Percentiles rank a stretch among this genome's conserved stretches.
phyloP scores from a whole-genome alignment of 2,888 invertebrate genomes.

The Orthonychiurus folsomi region DNA sequence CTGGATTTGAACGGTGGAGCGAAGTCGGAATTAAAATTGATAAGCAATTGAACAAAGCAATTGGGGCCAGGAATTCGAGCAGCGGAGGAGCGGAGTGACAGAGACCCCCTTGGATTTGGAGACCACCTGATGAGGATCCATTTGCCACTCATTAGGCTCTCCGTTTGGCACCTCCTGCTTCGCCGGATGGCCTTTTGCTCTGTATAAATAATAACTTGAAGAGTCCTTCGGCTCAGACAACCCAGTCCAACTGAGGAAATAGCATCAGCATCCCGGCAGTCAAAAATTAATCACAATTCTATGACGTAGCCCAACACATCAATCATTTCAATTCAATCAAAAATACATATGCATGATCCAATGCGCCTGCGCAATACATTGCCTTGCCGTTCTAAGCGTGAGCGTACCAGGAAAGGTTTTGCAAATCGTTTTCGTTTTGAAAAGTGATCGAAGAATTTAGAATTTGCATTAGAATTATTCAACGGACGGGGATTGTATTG shows the following conservation, averaged over 20 bases:
- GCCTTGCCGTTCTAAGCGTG: too few species aligned
- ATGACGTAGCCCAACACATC: not conserved
- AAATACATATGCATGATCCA: not conserved
- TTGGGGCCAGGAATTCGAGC: slow-evolving; percentile 12
- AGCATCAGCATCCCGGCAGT: not conserved
- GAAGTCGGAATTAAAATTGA: too few species aligned
- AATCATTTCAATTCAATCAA: not conserved
- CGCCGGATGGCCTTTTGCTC: too few species aligned
- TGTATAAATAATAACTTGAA: too few species aligned
- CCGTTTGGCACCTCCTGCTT: slow-evolving; percentile 33
- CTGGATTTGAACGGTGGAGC: too few species aligned
- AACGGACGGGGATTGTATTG: too few species aligned
- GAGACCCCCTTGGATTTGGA: slow-evolving; percentile 3
- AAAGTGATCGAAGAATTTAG: too few species aligned
- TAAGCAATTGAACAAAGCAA: too few species aligned
- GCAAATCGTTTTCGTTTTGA: too few species aligned
- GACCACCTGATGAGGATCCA: slow-evolving; percentile 33
- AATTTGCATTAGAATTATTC: too few species aligned
- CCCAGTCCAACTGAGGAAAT: not conserved
- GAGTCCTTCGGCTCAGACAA: not conserved
- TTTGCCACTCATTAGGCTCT: slow-evolving; percentile 39
- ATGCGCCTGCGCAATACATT: too few species aligned
- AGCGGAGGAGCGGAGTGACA: slow-evolving; percentile 7
- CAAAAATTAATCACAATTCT: slow-evolving; percentile 6
- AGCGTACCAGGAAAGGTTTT: too few species aligned